Evolutionary conservation across 2,797 vertebrate genomes (phyloP), one percentile per base, ranked within the genome.

Genomic region (Mus spretus): DNA sequence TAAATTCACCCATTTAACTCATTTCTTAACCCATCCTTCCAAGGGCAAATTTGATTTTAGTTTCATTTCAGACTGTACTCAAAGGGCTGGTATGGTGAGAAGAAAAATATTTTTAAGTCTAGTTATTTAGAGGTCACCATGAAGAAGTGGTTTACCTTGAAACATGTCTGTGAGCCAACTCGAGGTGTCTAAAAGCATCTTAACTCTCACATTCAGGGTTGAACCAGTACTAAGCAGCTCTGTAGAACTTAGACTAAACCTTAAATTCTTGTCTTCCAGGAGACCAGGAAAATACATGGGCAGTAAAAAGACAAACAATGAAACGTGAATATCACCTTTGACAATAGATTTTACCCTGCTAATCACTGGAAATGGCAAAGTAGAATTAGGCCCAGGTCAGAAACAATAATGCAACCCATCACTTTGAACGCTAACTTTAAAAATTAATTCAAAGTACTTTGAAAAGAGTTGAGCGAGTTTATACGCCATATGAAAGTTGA

Each of bases 111-210:
- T 28, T 47, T 91, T 88, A 47, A 94, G 11, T 89, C 72, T 63
- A 92, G 63, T 61, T 92, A 95, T 61, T 90, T 50, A 86, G 28
- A 87, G 13, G 70, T 28, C 20, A 57, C 13, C 7, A 44, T 67
- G 91, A 95, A 94, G 79, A n/a, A 34, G 80, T 95, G 47, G 17
- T n/a, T 57, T 44, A 67, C 57, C 93, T 84, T 88, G 55, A 94
- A 96, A 86, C 20, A 78, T 67, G 40, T 57, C 82, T 44, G 44
- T 74, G 86, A 84, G 47, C 24, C 72, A 95, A 59, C 37, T 78
- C 75, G 84, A 37, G 92, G 53, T 72, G 50, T 96, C 80, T 72
- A 70, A 80, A 94, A 83, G 9, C 9, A 74, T 81, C 75, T 80
- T 93, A 4, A 55, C 34, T 89, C 63, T 94, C 61, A 57, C n/a